phyloP scores from a whole-genome alignment of 2,888 invertebrate species.

The Abrostola triplasia region DNA sequence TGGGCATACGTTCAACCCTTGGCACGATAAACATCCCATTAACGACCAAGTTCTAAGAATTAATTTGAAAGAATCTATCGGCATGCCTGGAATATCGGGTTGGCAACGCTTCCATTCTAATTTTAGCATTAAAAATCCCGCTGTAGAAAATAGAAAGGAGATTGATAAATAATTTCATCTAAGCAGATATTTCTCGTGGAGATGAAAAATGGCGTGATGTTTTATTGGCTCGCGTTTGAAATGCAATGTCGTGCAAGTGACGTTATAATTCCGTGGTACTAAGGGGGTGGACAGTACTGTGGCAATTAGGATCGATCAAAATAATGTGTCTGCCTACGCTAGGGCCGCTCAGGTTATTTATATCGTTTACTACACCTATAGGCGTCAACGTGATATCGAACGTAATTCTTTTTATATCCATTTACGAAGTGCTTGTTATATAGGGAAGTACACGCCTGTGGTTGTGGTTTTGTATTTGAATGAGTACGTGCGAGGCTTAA shows the following conservation, averaged over 20 bases:
- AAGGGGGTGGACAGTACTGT: conserved; percentile 27
- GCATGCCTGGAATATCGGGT: conserved; percentile 63
- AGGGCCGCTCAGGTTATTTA: conserved; percentile 29
- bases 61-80: conserved; percentile 42
- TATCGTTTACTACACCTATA: conserved; percentile 23
- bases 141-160: conserved; percentile 60
- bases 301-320: conserved; percentile 39
- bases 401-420: conserved; percentile 2
- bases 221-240: conserved; percentile 42
- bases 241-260: conserved; percentile 27
- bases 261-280: conserved; percentile 20
- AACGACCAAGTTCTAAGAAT: conserved; percentile 40
- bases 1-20: too few species aligned
- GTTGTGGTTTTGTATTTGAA: not conserved
- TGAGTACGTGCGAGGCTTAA: not conserved
- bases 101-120: conserved; percentile 71
- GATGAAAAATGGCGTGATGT: conserved; percentile 44
- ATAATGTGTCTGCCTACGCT: conserved; percentile 38
- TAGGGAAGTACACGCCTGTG: too few species aligned
- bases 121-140: conserved; percentile 62
- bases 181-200: conserved; percentile 35
- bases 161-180: conserved; percentile 47
- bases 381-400: conserved; percentile 5
- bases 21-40: conserved; percentile 27
- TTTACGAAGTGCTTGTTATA: not conserved